A percentile compares a stretch with the other conserved stretches of the same genome.
These are phyloP conservation scores for Drosophila obscura DNA, from an alignment of 1,140 invertebrate genomes.

Conservation along the genomic window DNA sequence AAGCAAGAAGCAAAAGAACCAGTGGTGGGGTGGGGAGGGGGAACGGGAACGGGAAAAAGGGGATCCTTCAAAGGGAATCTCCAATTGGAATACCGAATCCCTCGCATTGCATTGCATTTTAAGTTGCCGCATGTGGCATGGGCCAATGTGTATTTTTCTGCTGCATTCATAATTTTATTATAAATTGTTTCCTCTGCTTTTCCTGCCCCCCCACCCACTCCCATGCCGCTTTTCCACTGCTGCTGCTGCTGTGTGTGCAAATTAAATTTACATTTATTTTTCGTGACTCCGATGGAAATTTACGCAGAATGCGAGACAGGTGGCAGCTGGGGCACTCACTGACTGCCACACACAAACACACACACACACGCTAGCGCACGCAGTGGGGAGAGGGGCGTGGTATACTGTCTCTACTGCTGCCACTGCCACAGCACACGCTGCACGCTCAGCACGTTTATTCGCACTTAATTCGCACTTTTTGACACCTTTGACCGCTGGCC, in stretches of 20 bases:
- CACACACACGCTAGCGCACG: too few relatives aligned
- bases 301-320: constrained; percentile 50
- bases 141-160: constrained; percentile 4
- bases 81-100: too few relatives aligned
- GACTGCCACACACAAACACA: constrained; percentile 9
- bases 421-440: constrained; percentile 21
- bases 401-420: constrained; percentile 22
- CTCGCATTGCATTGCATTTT: too few relatives aligned
- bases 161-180: constrained; percentile 71
- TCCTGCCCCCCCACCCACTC: neutral
- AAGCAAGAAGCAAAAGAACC: too few relatives aligned
- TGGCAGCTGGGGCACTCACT: constrained; percentile 1
- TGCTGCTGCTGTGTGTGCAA: constrained; percentile 39
- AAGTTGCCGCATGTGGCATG: too few relatives aligned
- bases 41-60: too few relatives aligned
- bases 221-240: constrained; percentile 8
- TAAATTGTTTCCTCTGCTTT: constrained; percentile 47
- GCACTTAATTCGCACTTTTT: constrained; percentile 81
- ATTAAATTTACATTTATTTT: constrained; percentile 76
- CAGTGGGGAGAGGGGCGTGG: constrained; percentile 50
- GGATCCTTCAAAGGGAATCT: too few relatives aligned
- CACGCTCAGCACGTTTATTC: constrained; percentile 81
- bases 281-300: constrained; percentile 69
- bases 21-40: too few relatives aligned
- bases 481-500: constrained; percentile 62